Evolutionary conservation across 2,797 vertebrate genomes (phyloP).

Genomic region (Tinamus major): DNA sequence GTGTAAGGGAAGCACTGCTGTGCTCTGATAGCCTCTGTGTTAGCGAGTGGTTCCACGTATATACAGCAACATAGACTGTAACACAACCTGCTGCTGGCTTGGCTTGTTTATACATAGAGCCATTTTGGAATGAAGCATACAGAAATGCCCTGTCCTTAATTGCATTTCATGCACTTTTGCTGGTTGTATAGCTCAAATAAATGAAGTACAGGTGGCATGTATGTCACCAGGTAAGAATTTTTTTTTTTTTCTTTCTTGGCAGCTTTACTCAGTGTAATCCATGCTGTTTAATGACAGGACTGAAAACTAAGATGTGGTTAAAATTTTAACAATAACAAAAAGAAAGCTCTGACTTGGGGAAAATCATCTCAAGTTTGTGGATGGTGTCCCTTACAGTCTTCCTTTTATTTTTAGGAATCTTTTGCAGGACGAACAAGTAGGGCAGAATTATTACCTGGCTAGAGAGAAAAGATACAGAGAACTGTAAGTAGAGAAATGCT

Average conservation of each 20-base stretch:
- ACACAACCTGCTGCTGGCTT: background rate
- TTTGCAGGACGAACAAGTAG: background rate
- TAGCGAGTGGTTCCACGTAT: background rate
- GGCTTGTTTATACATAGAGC: background rate
- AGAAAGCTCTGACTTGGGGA: background rate
- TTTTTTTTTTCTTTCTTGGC: background rate
- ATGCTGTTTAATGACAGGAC: background rate
- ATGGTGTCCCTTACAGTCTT: background rate
- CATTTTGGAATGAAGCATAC: background rate
- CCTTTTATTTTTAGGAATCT: background rate
- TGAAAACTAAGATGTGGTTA: background rate
- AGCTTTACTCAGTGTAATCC: background rate
- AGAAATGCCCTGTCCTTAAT: background rate
- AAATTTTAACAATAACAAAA: background rate
- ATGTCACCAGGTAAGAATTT: background rate
- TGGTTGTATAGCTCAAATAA: background rate
- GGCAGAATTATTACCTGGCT: background rate
- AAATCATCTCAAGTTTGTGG: background rate
- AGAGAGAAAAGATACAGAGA: background rate
- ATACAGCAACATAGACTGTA: background rate
- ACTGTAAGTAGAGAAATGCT: background rate
- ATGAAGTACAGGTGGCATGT: rapidly evolving
- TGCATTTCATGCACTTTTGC: background rate
- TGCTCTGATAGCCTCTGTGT: background rate
- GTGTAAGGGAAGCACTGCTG: background rate